Percentiles rank a stretch among this genome's conserved stretches.
phyloP scores from a whole-genome alignment of 92 coral and sea anemone species.

The Porites lobata region DNA sequence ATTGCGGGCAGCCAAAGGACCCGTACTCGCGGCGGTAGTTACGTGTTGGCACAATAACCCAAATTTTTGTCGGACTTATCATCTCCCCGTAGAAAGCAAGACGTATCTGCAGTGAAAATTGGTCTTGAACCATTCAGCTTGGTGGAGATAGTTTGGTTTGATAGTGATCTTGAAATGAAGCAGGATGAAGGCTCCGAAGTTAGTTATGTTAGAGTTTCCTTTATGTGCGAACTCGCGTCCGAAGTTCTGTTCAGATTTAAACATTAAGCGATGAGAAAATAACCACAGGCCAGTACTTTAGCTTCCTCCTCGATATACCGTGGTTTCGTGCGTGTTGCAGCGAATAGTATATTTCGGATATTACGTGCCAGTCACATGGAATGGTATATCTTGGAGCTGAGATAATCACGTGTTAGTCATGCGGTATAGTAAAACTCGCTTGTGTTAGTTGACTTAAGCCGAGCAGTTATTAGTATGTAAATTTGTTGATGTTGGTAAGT shows the following conservation, averaged over 20 bases:
- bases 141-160: not conserved
- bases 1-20: not conserved
- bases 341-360: not conserved
- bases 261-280: not conserved
- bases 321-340: not conserved
- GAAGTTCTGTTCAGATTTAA: not conserved
- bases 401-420: not conserved
- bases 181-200: not conserved
- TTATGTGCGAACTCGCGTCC: not conserved
- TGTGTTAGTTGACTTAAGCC: conserved; percentile 2
- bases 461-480: not conserved
- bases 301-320: not conserved
- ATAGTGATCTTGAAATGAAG: not conserved
- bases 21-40: not conserved
- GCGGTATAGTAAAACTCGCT: not conserved
- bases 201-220: not conserved
- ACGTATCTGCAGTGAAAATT: not conserved
- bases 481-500: conserved; percentile 12
- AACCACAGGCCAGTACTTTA: not conserved
- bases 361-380: not conserved
- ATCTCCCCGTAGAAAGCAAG: not conserved
- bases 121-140: not conserved
- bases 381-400: not conserved
- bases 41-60: not conserved
- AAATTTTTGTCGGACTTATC: not conserved